Percentiles rank a stretch among this genome's conserved stretches.
phyloP scores from a whole-genome alignment of 2,113 vertebrate genomes.

The Dunckerocampus dactyliophorus region DNA sequence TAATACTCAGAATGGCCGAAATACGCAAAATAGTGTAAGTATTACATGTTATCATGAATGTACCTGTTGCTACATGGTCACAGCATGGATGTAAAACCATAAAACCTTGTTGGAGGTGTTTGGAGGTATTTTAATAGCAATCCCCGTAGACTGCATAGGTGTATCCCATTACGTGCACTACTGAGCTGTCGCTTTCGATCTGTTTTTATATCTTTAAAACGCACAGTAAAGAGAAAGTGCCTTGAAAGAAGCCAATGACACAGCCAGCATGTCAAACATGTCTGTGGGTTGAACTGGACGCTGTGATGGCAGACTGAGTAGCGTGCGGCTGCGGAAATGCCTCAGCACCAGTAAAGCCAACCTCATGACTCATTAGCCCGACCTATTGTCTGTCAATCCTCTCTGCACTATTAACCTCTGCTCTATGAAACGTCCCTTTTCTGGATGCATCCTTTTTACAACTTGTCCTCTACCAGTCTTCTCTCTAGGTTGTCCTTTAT shows the following conservation, averaged over 20 bases:
- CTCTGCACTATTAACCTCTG: slow-evolving; percentile 46
- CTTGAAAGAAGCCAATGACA: not conserved
- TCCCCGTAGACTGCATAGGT: too few species aligned
- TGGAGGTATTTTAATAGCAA: too few species aligned
- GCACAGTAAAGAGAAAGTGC: too few species aligned
- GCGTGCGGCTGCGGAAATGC: slow-evolving; percentile 34
- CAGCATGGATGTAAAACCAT: too few species aligned
- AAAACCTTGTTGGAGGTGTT: too few species aligned
- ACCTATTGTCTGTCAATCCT: slow-evolving; percentile 58
- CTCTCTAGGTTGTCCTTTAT: not conserved
- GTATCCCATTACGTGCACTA: too few species aligned
- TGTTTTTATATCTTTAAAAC: too few species aligned
- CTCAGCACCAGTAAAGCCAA: slow-evolving; percentile 47
- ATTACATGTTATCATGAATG: too few species aligned
- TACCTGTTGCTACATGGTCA: too few species aligned
- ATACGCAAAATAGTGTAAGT: too few species aligned
- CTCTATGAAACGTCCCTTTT: slow-evolving; percentile 21
- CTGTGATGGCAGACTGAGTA: slow-evolving; percentile 9
- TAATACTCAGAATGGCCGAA: too few species aligned
- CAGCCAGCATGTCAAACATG: not conserved
- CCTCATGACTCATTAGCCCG: slow-evolving; percentile 50
- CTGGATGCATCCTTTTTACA: slow-evolving; percentile 26
- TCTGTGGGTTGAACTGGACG: not conserved
- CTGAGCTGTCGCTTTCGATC: too few species aligned
- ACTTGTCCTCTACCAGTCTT: slow-evolving; percentile 1